A percentile compares a stretch with the other conserved stretches of the same genome.
phyloP scores from a whole-genome alignment of 2,888 invertebrate genomes.

The Chrysolina haemoptera region DNA sequence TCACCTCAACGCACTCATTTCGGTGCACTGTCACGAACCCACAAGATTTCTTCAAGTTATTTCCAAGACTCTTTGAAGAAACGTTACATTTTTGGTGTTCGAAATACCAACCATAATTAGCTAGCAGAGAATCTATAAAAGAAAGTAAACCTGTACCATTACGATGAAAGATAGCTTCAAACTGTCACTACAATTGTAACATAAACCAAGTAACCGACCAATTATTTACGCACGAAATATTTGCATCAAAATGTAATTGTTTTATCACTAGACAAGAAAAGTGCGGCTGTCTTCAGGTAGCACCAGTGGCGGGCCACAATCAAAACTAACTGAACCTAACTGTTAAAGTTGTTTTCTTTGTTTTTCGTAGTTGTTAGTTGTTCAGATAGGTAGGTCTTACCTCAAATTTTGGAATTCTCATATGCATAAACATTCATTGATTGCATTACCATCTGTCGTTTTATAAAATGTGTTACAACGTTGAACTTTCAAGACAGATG shows the following conservation, averaged over 20 bases:
- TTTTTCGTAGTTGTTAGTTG: conserved; percentile 7
- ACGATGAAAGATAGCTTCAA: conserved; percentile 39
- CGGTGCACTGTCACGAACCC: background rate
- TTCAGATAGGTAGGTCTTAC: no score
- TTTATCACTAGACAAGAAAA: conserved; percentile 42
- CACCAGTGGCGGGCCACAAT: conserved; percentile 34
- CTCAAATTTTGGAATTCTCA: background rate
- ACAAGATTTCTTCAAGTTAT: background rate
- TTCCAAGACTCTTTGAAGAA: background rate
- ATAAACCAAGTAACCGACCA: conserved; percentile 47
- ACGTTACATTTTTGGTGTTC: conserved; percentile 25
- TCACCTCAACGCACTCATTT: background rate
- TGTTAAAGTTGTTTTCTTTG: background rate
- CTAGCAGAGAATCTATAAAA: conserved; percentile 27
- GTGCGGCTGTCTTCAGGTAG: conserved; percentile 34
- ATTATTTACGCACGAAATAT: conserved; percentile 56
- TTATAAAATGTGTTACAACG: background rate
- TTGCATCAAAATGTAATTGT: conserved; percentile 49
- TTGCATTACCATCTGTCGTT: background rate
- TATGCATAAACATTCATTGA: background rate
- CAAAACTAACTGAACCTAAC: background rate
- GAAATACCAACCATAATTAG: conserved; percentile 9
- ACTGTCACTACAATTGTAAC: conserved; percentile 51
- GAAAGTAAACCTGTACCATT: conserved; percentile 42
- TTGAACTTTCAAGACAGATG: background rate